Base-by-base conservation (phyloP, 2,888 invertebrate species). In the Cerastoderma edule region DNA sequence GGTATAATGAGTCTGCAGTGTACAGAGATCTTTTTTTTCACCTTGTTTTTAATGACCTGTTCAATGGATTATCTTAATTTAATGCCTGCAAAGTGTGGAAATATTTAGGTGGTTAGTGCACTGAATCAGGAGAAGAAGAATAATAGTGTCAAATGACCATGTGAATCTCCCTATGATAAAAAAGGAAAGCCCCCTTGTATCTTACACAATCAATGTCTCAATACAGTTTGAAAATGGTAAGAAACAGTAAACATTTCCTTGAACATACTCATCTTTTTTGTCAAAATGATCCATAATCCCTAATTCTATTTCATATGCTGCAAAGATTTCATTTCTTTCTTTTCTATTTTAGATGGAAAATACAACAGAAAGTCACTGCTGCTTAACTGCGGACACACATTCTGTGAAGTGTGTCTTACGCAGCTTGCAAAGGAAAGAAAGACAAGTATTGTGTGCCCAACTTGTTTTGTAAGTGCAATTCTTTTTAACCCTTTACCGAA, bases 341-440 rank as follows among this genome's bases (percentile, higher is more conserved):
- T 30, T 33, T 27, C n/a, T 71, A 50, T 33, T 53, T 53, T 44
- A 48, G 73, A 60, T 56, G 75, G 72, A 27, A 68, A 79, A 2
- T 60, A 67, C 27, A 63, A 74, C 30, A 88, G 72, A 69, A 83
- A 78, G 46, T 89, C 91, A 0, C 66, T 90, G 39, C 44, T 91
- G 68, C 73, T 91, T 50, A 75, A 80, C 16, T 91, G 91, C 83
- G 90, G 89, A 10, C 91, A 91, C 71, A 85, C 89, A 16, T 89
- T 87, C 69, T 91, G 91, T 84, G 88, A 88, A 69, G 60, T 78
- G 27, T 91, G 91, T 69, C 46, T 90, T 1, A 48, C 48, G 6
- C 81, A 84, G 32, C 57, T 84, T 39, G 68, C 78, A 16, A 84
- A 79, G 63, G 79, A 84, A 35, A 76, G 79, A 33, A 83, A 86